Conservation (phyloP, 2,888 invertebrate genomes). For the Rugalucina vietnamica region DNA sequence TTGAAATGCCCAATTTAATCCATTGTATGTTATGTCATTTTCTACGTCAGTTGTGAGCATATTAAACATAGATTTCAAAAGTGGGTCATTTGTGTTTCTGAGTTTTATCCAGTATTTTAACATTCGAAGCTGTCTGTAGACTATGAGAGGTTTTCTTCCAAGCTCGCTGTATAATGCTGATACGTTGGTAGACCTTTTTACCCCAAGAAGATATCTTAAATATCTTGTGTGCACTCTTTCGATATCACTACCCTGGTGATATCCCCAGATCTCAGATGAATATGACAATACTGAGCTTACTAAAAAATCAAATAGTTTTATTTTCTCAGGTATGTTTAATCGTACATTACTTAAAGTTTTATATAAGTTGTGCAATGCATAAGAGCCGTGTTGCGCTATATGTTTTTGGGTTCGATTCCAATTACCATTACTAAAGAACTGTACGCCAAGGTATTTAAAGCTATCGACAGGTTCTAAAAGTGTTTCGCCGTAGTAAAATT, state of each 20-base stretch:
- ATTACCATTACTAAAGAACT: background rate
- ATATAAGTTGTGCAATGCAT: background rate
- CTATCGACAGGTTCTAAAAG: background rate
- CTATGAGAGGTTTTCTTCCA: background rate
- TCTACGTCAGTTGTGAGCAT: background rate
- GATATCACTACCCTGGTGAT: background rate
- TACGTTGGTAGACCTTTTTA: background rate
- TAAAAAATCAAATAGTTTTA: background rate
- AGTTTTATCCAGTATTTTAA: slow-evolving; percentile 5
- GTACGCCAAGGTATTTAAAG: slow-evolving; percentile 11
- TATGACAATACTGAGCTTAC: background rate
- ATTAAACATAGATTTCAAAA: background rate
- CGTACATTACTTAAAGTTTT: background rate
- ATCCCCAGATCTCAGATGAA: background rate
- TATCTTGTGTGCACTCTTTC: background rate
- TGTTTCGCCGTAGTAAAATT: background rate
- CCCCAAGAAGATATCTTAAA: background rate
- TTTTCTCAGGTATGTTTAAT: background rate
- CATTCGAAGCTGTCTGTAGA: background rate
- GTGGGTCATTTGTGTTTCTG: background rate
- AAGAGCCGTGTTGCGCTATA: background rate
- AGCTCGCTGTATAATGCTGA: background rate
- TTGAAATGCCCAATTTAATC: background rate
- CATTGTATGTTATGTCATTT: background rate
- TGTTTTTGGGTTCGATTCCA: background rate